phyloP scores from a whole-genome alignment of 2,888 invertebrate genomes.

The Leptinotarsa haldemani region DNA sequence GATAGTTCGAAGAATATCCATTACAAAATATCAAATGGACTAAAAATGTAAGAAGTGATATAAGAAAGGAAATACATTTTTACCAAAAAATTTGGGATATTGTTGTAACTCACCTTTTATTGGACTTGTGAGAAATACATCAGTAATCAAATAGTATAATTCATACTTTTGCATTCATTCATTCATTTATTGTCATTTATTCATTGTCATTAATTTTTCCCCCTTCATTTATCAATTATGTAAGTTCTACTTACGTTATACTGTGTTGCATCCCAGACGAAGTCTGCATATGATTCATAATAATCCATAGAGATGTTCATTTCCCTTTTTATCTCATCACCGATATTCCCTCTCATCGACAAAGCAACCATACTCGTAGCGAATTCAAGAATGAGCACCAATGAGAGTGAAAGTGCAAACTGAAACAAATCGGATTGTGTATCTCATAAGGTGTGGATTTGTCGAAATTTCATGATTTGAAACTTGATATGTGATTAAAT shows the following conservation, averaged over 20 bases:
- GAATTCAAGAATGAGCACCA: conserved; percentile 72
- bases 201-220: too few species aligned
- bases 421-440: conserved; percentile 54
- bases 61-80: too few species aligned
- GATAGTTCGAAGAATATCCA: too few species aligned
- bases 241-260: conserved; percentile 65
- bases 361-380: conserved; percentile 72
- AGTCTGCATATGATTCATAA: conserved; percentile 63
- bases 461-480: neutral
- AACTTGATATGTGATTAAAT: neutral
- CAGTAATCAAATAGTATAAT: too few species aligned
- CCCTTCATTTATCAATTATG: too few species aligned
- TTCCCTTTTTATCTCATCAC: conserved; percentile 62
- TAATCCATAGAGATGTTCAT: conserved; percentile 67
- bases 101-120: too few species aligned
- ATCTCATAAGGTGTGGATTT: neutral
- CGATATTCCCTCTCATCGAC: conserved; percentile 66
- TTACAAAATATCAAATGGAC: too few species aligned
- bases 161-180: too few species aligned
- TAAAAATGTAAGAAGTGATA: too few species aligned
- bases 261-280: conserved; percentile 72
- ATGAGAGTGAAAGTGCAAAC: conserved; percentile 70
- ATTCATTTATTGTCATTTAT: too few species aligned
- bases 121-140: too few species aligned
- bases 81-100: too few species aligned